Evolutionary conservation across 2,797 vertebrate species (phyloP).

Genomic region (Halcyon smyrnensis): DNA sequence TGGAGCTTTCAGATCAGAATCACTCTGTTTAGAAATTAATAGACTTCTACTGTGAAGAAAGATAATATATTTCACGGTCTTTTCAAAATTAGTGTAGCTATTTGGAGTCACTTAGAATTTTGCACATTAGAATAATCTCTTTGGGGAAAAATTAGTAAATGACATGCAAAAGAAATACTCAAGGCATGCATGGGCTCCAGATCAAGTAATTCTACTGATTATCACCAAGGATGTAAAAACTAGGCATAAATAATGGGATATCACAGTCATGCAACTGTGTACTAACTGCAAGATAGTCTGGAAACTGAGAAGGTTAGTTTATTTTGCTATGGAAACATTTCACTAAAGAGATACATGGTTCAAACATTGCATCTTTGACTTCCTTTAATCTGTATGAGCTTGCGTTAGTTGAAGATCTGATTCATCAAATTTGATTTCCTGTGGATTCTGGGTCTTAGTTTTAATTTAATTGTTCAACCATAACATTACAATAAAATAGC

Average conservation of each 20-base stretch:
- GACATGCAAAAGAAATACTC: neutral
- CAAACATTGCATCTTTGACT: neutral
- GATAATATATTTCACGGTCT: neutral
- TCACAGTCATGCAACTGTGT: neutral
- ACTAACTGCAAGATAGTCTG: neutral
- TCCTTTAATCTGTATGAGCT: neutral
- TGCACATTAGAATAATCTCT: neutral
- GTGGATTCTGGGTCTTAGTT: neutral
- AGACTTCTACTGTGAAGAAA: neutral
- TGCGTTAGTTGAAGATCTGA: neutral
- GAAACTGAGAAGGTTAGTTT: neutral
- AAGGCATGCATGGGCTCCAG: neutral
- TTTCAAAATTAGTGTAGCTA: neutral
- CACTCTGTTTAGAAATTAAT: neutral
- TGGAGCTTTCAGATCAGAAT: neutral
- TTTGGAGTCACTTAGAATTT: neutral
- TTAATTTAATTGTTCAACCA: constrained; percentile 16
- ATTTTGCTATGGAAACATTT: neutral
- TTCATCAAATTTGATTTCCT: constrained; percentile 1
- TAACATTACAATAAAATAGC: neutral
- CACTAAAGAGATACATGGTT: neutral
- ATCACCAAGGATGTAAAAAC: neutral
- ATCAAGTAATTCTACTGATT: neutral
- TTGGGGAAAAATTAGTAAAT: neutral
- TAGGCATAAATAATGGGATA: neutral